phyloP scores from a whole-genome alignment of 2,888 invertebrate species.

The Phorcus lineatus region DNA sequence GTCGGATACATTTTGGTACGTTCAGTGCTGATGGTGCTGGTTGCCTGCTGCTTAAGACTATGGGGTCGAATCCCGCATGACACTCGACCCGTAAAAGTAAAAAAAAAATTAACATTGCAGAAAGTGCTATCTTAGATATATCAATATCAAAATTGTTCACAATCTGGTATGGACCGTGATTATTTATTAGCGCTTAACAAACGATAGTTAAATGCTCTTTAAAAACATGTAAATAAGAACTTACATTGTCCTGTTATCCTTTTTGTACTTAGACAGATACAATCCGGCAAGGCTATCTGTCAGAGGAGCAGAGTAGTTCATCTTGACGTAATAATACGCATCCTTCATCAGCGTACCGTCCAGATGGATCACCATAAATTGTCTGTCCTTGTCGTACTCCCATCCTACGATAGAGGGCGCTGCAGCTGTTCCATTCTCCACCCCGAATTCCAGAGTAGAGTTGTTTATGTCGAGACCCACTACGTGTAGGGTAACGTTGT shows the following conservation, averaged over 20 bases:
- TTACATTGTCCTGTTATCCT: constrained; percentile 37
- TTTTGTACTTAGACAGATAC: constrained; percentile 40
- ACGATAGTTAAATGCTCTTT: no score
- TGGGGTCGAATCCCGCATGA: no score
- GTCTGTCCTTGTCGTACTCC: constrained; percentile 54
- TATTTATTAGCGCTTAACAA: background rate
- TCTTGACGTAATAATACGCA: constrained; percentile 82
- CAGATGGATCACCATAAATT: constrained; percentile 79
- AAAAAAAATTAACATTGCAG: no score
- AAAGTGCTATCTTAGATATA: no score
- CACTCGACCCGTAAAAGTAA: no score
- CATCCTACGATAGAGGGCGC: constrained; percentile 3
- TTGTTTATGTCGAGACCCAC: constrained; percentile 31
- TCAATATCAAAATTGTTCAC: no score
- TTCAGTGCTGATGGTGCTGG: no score
- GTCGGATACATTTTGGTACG: no score
- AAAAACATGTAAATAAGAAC: constrained; percentile 3
- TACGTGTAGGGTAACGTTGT: constrained; percentile 40
- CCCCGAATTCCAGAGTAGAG: background rate
- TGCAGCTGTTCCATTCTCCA: background rate
- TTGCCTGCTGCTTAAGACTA: no score
- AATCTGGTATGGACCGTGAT: background rate
- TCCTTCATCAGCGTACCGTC: constrained; percentile 79
- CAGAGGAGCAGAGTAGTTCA: constrained; percentile 83
- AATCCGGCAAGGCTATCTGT: constrained; percentile 74